Evolutionary conservation across 2,888 invertebrate genomes (phyloP), one percentile per base, ranked within the genome.

Genomic region (Coelinius sp.): DNA sequence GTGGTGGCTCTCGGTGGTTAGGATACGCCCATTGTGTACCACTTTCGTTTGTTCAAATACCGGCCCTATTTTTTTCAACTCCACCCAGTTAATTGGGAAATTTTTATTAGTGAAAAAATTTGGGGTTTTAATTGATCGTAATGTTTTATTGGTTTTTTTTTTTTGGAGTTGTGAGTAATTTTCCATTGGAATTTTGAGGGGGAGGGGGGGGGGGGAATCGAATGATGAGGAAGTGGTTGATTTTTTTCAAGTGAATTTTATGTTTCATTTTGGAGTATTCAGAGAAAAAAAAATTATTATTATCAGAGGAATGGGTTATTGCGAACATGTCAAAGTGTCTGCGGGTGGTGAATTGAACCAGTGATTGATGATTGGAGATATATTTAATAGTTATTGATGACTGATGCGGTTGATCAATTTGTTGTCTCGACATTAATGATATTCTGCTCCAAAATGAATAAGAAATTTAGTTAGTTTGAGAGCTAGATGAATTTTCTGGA

Each of bases 21-120:
- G 35, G 38, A 68, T 59, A 70, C 74, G 68, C 73, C 75, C 53
- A 62, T 10, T 41, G 38, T 7, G 8, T 65, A 41, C 63, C n/a
- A 35, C 46, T 64, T 31, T 41, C 8, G 41, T 38, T 63, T 17
- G 53, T 64, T 46, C 10, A 63, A 44, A 68, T 56, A 67, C 38
- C 65, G 20, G 62, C 65, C 46, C 24, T 20, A 17, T 31, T 64
- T 24, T 67, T 63, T 46, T 53, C 41, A 49, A 46, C 69, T 35
- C 73, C 63, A 25, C 67, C 63, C 27, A 7, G 14, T 17, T 12
- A 35, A 31, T 27, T 56, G 20, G 38, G 24, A 10, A 8, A 12
- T 52, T 52, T 52, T 7, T 0, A 24, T n/a, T n/a, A 22, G 20
- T 20, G 52, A 22, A 22, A 52, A 52, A 22, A 10, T 31, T 35